These are phyloP conservation scores for Ammodytes dubius DNA, from an alignment of 2,113 vertebrate species.

Conservation along the genomic window DNA sequence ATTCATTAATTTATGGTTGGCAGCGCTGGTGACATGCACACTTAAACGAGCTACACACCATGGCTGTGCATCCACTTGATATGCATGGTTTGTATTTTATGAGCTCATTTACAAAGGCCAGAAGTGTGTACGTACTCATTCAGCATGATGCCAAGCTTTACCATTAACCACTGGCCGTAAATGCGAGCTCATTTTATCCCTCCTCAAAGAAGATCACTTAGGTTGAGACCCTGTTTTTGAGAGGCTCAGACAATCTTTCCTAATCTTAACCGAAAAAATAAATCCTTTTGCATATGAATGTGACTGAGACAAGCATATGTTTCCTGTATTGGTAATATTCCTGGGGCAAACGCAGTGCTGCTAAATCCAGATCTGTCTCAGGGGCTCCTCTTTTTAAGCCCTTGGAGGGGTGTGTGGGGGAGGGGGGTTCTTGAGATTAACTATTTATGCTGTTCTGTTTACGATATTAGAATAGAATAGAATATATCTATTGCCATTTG, in stretches of 20 bases:
- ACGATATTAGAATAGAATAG: constrained; percentile 36
- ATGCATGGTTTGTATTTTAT: constrained; percentile 43
- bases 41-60: constrained; percentile 53
- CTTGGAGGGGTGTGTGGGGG: constrained; percentile 10
- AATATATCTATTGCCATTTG: too few relatives aligned
- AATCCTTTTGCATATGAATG: constrained; percentile 61
- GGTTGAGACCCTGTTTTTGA: constrained; percentile 52
- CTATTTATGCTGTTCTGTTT: constrained; percentile 52
- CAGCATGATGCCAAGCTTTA: constrained; percentile 26
- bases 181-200: constrained; percentile 5
- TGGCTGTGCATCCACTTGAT: constrained; percentile 44
- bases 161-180: constrained; percentile 10
- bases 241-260: constrained; percentile 61
- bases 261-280: constrained; percentile 67
- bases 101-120: constrained; percentile 43
- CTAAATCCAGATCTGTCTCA: constrained; percentile 65
- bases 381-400: constrained; percentile 48
- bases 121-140: constrained; percentile 2
- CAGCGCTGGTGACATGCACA: constrained; percentile 60
- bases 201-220: constrained; percentile 45
- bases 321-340: constrained; percentile 53
- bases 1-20: constrained; percentile 79
- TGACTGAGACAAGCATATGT: constrained; percentile 45
- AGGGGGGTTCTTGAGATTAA: constrained; percentile 31
- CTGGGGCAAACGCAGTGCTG: not conserved